Percentiles rank a stretch among this genome's conserved stretches.
phyloP scores from a whole-genome alignment of 2,888 invertebrate species.

The Mystacides longicornis region DNA sequence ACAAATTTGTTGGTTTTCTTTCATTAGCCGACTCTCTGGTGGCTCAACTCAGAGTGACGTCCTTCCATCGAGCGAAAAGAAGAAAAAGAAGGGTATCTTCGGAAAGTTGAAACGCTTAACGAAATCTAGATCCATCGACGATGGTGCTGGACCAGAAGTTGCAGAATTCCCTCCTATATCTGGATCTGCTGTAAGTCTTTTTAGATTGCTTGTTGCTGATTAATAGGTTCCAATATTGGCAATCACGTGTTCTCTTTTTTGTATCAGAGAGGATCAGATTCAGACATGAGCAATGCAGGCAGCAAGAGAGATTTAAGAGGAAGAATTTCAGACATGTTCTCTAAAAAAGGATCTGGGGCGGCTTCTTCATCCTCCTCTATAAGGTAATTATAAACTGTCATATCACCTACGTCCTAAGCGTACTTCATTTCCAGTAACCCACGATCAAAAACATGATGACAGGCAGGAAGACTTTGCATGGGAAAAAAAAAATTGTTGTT shows the following conservation, averaged over 20 bases:
- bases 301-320: conserved; percentile 74
- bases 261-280: conserved; percentile 54
- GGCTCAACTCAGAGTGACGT: conserved; percentile 82
- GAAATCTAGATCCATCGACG: conserved; percentile 76
- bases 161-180: conserved; percentile 42
- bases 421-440: no score
- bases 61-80: conserved; percentile 62
- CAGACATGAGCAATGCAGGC: conserved; percentile 61
- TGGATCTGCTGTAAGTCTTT: not conserved
- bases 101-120: conserved; percentile 79
- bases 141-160: conserved; percentile 40
- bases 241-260: not conserved
- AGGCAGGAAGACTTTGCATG: no score
- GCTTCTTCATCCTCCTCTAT: conserved; percentile 60
- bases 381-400: conserved; percentile 50
- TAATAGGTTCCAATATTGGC: not conserved
- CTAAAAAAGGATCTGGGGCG: conserved; percentile 51
- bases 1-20: no score
- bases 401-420: no score
- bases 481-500: no score
- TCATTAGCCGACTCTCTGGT: conserved; percentile 73
- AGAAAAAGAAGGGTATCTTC: conserved; percentile 72
- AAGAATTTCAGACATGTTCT: conserved; percentile 76
- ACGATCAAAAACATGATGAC: no score
- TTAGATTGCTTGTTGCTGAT: not conserved